phyloP scores from a whole-genome alignment of 2,113 vertebrate genomes.

The cat (Felis catus) region F.catus_Fca126_mat1.0 CM031421.1:114179001-114179500 shows the following conservation, averaged over 20 bases:
- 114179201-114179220: rapidly evolving
- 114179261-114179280: not conserved
- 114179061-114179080: not conserved
- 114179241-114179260: not conserved
- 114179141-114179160: not conserved
- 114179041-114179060: rapidly evolving
- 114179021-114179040: not conserved
- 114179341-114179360: not conserved
- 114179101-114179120: not conserved
- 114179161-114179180: not conserved
- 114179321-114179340: not conserved
- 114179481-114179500: not conserved
- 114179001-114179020: not conserved
- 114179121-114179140: rapidly evolving
- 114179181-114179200: not conserved
- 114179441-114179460: no score
- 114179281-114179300: not conserved
- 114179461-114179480: not conserved
- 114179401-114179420: not conserved
- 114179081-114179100: not conserved
- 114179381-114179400: not conserved
- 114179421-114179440: not conserved
- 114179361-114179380: not conserved
- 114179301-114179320: rapidly evolving
- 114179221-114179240: no score